Percentiles rank a stretch among this genome's conserved stretches.
These are phyloP conservation scores for Sclerurus mexicanus DNA, from an alignment of 2,113 vertebrate genomes.

Conservation along the genomic window DNA sequence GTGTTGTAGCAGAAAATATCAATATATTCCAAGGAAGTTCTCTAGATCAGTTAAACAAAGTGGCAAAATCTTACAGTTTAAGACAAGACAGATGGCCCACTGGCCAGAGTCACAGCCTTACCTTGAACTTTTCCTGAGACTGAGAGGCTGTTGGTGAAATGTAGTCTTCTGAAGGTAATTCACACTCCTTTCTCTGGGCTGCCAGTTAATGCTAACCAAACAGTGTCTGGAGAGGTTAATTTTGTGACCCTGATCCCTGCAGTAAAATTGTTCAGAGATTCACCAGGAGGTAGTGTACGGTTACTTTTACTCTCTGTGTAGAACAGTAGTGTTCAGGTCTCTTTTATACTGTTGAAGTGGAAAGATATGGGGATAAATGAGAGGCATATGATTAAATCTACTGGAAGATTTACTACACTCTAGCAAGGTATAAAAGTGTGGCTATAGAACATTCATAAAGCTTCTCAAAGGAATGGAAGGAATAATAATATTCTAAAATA, in stretches of 20 bases:
- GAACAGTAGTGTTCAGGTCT: neutral
- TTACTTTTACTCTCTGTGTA: neutral
- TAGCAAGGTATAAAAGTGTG: neutral
- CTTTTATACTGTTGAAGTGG: neutral
- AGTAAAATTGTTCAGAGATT: neutral
- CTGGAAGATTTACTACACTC: neutral
- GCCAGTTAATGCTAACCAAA: neutral
- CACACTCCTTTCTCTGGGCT: neutral
- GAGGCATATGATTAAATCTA: neutral
- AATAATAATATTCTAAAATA: neutral
- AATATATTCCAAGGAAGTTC: neutral
- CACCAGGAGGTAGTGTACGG: rapidly evolving
- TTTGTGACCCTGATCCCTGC: neutral
- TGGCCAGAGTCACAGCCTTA: neutral
- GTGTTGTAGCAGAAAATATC: neutral
- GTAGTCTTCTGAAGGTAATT: neutral
- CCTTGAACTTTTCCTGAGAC: neutral
- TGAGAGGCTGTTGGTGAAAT: neutral
- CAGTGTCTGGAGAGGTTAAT: neutral
- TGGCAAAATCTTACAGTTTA: neutral
- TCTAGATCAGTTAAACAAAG: neutral
- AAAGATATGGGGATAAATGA: neutral
- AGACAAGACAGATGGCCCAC: neutral
- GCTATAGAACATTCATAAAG: neutral
- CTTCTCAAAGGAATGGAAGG: neutral